Percentiles rank a stretch among this genome's conserved stretches.
phyloP scores from a whole-genome alignment of 2,888 invertebrate species.

The Xanthostigma xanthostigma region DNA sequence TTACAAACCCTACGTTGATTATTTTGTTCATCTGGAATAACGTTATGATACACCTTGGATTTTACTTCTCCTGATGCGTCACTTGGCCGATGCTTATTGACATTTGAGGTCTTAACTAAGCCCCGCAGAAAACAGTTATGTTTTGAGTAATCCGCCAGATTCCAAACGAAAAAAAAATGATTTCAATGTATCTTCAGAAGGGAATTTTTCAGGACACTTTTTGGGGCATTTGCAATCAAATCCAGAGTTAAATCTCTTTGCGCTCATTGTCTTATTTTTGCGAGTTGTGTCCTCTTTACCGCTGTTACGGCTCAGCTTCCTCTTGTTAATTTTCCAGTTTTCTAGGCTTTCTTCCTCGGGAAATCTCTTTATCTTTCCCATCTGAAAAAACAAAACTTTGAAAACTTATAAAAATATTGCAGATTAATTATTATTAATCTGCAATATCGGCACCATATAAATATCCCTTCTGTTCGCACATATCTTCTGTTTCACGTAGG shows the following conservation, averaged over 20 bases:
- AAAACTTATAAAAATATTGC: no score
- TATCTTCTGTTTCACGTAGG: no score
- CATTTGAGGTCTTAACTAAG: neutral
- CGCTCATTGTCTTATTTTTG: no score
- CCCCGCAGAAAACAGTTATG: constrained; percentile 1
- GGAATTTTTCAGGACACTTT: neutral
- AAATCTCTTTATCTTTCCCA: constrained; percentile 1
- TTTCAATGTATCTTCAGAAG: constrained; percentile 1
- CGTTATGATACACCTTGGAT: neutral
- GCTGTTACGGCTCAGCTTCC: neutral
- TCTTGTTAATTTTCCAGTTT: constrained; percentile 1
- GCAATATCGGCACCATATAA: no score
- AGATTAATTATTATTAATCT: no score
- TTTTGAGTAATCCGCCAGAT: constrained; percentile 1
- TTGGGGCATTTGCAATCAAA: no score
- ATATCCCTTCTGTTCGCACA: no score
- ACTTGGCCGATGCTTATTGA: no score
- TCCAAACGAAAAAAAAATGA: constrained; percentile 1
- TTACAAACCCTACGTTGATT: constrained; percentile 2
- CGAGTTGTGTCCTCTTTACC: neutral
- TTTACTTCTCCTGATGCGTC: constrained; percentile 1
- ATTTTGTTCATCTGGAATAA: no score
- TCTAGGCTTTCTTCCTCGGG: no score
- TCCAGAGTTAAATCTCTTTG: no score
- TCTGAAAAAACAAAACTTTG: neutral